Base-by-base conservation (phyloP, 2,113 vertebrate species). In the Perca schrenkii region DNA sequence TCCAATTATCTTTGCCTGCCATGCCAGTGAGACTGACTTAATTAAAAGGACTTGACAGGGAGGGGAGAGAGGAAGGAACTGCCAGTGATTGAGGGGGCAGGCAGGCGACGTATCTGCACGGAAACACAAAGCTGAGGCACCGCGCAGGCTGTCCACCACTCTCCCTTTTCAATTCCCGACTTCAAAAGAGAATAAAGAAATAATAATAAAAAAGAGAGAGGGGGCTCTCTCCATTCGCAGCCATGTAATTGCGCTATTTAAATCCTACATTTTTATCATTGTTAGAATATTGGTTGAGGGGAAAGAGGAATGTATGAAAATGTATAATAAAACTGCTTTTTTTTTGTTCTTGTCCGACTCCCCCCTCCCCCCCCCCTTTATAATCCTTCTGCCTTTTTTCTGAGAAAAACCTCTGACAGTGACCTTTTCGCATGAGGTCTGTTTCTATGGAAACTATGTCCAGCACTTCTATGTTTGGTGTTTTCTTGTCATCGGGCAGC, bases 1-100 rank as follows among this genome's bases (percentile, higher is more conserved):
- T 95, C 94, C 94, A 96, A 96, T 96, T 96, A 96, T 96, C 95
- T 96, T 92, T 94, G 92, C 90, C 94, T 94, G 90, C 94, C 95
- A 95, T 92, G 94, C 92, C 94, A 96, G 94, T 88, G 92, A 95
- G 94, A 94, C 95, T 93, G 95, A 96, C 95, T 96, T 96, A 96
- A 96, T 96, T 96, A 96, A 96, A 96, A 95, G 91, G 95, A 95
- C 93, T 95, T 94, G 92, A 94, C 92, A 93, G 92, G 88, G 89
- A 90, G 92, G 91, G 93, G 88, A 70, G 78, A 76, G 84, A 85
- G 87, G 87, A 87, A 88, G 92, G 88, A 88, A 84, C 88, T 89
- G 87, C 90, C 86, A 93, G 92, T 88, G 95, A 94, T 93, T 94
- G 94, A 94, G 93, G 92, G 93, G 93, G 94, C 93, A 94, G 93